Percentiles rank a stretch among this genome's conserved stretches.
These are phyloP conservation scores for Dasypus novemcinctus DNA, from an alignment of 2,113 vertebrate species.

Conservation along the genomic window DNA sequence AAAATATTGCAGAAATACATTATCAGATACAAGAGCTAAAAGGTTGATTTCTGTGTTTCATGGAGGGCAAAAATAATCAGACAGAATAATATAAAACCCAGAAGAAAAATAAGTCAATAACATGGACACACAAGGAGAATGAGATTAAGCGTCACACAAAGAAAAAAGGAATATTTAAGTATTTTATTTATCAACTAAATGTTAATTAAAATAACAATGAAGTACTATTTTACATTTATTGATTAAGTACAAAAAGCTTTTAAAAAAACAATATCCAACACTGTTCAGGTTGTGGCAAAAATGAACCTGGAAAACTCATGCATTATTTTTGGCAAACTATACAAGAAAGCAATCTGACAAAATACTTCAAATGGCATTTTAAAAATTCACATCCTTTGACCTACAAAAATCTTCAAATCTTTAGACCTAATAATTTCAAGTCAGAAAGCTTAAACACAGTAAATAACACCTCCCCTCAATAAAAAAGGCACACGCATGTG, in stretches of 20 bases:
- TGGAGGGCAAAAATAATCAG: background rate
- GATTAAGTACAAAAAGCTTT: background rate
- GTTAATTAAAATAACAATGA: conserved; percentile 28
- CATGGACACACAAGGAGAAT: background rate
- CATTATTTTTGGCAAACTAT: background rate
- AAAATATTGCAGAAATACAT: conserved; percentile 5
- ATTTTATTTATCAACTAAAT: conserved; percentile 43
- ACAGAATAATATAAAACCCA: conserved; percentile 20
- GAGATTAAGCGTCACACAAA: background rate
- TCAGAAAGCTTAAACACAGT: conserved; percentile 13
- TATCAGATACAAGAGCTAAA: conserved; percentile 23
- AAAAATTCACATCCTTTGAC: background rate
- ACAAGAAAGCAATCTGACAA: conserved; percentile 11
- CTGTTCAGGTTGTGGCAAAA: background rate
- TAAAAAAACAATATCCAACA: background rate
- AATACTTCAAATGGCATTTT: background rate
- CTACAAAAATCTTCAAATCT: background rate
- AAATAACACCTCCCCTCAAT: background rate
- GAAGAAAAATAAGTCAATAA: conserved; percentile 11
- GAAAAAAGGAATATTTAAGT: background rate
- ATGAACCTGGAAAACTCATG: background rate
- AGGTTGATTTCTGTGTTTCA: background rate
- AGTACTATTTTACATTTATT: background rate
- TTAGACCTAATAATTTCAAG: conserved; percentile 12
- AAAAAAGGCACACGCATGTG: background rate